phyloP scores from a whole-genome alignment of 2,797 vertebrate genomes.

The Pipistrellus pygmaeus region DNA sequence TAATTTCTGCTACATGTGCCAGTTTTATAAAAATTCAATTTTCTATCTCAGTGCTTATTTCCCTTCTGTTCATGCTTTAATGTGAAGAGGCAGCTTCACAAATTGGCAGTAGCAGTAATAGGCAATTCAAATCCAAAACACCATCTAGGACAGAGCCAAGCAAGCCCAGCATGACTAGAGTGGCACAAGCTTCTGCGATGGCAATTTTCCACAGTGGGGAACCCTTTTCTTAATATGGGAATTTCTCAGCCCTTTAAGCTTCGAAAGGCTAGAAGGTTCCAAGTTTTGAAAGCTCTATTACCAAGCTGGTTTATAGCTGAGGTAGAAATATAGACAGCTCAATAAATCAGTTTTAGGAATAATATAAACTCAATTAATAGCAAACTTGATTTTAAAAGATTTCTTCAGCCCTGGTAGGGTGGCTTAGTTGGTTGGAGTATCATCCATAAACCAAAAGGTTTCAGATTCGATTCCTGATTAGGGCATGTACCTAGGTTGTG shows the following conservation, averaged over 20 bases:
- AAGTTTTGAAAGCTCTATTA: slow-evolving; percentile 64
- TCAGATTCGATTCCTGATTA: not conserved
- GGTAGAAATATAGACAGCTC: slow-evolving; percentile 66
- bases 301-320: slow-evolving; percentile 70
- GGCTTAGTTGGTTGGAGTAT: not conserved
- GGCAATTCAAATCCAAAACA: slow-evolving; percentile 55
- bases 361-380: slow-evolving; percentile 61
- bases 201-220: slow-evolving; percentile 63
- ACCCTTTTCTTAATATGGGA: slow-evolving; percentile 54
- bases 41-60: slow-evolving; percentile 50
- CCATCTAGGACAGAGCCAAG: slow-evolving; percentile 52
- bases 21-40: slow-evolving; percentile 71
- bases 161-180: slow-evolving; percentile 56
- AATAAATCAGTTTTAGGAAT: slow-evolving; percentile 68
- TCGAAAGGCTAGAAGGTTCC: slow-evolving; percentile 56
- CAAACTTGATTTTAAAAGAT: not conserved
- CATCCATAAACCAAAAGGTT: not conserved
- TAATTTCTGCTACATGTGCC: slow-evolving; percentile 67
- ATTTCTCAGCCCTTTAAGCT: slow-evolving; percentile 64
- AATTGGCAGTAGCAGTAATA: slow-evolving; percentile 60
- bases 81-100: slow-evolving; percentile 53
- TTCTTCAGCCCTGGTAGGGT: not conserved
- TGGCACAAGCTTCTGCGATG: slow-evolving; percentile 28
- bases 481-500: not conserved
- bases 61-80: slow-evolving; percentile 67